Conservation (phyloP, 2,113 vertebrate genomes). For the Nyctereutes procyonoides region DNA sequence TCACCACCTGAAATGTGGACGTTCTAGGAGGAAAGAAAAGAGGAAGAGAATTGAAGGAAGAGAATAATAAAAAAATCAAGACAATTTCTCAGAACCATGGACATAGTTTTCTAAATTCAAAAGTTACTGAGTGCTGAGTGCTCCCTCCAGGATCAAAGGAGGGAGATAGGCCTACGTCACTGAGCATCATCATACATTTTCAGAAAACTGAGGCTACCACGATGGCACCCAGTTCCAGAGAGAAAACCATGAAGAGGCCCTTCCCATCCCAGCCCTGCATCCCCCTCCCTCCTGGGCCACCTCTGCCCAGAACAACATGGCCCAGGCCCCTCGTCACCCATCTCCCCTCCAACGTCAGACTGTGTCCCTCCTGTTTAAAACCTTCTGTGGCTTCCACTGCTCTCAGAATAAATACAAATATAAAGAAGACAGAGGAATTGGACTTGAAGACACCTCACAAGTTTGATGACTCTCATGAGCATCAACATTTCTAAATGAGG, state of each 20-base stretch:
- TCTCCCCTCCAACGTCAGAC: not conserved
- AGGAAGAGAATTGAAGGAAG: not conserved
- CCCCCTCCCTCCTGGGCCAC: not conserved
- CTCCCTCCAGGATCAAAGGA: not conserved
- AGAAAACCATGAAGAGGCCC: not conserved
- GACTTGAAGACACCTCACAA: not conserved
- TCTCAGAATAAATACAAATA: not conserved
- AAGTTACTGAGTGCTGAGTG: not conserved
- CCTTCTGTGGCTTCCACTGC: not conserved
- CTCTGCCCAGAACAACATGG: not conserved
- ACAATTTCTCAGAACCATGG: not conserved
- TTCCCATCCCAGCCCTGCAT: not conserved
- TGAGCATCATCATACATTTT: not conserved
- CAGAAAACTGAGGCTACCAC: not conserved
- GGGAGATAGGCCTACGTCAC: not conserved
- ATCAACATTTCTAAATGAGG: not conserved
- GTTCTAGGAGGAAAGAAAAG: not conserved
- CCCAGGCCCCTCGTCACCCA: not conserved
- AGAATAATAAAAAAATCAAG: not conserved
- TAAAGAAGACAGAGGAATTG: not conserved
- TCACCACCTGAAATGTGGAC: not conserved
- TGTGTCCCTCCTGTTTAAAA: not conserved
- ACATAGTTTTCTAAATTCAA: not conserved
- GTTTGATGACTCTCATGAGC: not conserved
- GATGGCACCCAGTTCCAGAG: not conserved